Percentiles rank a stretch among this genome's conserved stretches.
phyloP scores from a whole-genome alignment of 2,888 invertebrate species.

The Caenorhabditis doughertyi region DNA sequence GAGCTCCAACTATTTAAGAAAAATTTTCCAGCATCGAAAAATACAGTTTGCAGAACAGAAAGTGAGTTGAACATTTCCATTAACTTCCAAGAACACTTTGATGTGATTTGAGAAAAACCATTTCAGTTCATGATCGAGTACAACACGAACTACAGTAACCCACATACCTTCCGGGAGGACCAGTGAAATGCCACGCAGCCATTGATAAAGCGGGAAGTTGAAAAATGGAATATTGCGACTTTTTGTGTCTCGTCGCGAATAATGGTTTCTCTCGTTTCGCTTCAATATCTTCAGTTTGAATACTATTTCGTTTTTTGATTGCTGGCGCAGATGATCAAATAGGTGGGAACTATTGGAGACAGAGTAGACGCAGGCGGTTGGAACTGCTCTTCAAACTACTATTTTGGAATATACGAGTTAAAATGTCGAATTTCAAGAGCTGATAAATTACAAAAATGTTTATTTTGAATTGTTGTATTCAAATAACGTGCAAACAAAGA shows the following conservation, averaged over 20 bases:
- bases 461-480: constrained; percentile 30
- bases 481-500: constrained; percentile 15
- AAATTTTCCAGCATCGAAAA: too few relatives aligned
- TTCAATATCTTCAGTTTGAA: constrained; percentile 2
- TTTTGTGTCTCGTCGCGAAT: neutral
- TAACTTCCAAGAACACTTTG: too few relatives aligned
- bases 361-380: constrained; percentile 38
- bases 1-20: too few relatives aligned
- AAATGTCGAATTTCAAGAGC: neutral
- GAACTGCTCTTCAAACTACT: constrained; percentile 27
- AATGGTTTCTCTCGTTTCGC: neutral
- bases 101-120: too few relatives aligned
- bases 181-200: constrained; percentile 72
- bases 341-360: constrained; percentile 31
- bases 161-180: constrained; percentile 71
- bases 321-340: constrained; percentile 39
- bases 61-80: too few relatives aligned
- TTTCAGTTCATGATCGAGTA: too few relatives aligned
- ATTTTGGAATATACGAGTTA: neutral
- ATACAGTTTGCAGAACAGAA: too few relatives aligned
- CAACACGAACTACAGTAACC: too few relatives aligned
- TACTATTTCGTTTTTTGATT: constrained; percentile 20
- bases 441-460: constrained; percentile 11
- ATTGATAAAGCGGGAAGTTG: constrained; percentile 5
- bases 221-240: constrained; percentile 8